Evolutionary conservation across 1,140 invertebrate species (phyloP).

Genomic region (Phenacoccus solenopsis): DNA sequence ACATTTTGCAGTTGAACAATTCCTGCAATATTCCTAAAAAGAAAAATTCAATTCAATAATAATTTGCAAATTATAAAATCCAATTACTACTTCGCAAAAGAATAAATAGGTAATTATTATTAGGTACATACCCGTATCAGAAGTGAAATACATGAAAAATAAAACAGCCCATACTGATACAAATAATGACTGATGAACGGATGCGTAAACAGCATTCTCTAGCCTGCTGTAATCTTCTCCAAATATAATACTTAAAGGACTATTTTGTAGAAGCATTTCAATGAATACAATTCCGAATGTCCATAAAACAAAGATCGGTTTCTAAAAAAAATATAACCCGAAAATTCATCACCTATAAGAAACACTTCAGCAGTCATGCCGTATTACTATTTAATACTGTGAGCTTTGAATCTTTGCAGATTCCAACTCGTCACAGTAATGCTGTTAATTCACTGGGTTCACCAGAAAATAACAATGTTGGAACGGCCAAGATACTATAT

Average conservation of each 20-base stretch:
- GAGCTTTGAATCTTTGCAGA: no score
- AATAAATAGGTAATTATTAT: no score
- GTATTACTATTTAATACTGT: no score
- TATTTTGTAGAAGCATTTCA: neutral
- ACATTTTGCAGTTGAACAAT: neutral
- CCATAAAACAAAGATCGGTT: neutral
- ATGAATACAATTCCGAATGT: neutral
- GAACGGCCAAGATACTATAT: no score
- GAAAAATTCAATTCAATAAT: neutral
- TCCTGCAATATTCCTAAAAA: neutral
- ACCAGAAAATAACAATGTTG: no score
- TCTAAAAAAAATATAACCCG: neutral
- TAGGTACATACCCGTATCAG: constrained; percentile 20
- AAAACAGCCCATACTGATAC: constrained; percentile 48
- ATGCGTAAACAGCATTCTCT: constrained; percentile 45
- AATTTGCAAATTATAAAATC: neutral
- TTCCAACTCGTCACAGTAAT: no score
- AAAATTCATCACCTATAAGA: no score
- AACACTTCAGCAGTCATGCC: no score
- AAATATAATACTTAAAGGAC: constrained; percentile 18
- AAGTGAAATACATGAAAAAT: constrained; percentile 44
- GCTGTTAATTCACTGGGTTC: no score
- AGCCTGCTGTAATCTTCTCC: constrained; percentile 25
- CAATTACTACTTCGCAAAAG: no score
- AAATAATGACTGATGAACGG: constrained; percentile 47